phyloP scores from a whole-genome alignment of 2,797 vertebrate species.

The Kryptolebias ocellatus region DNA sequence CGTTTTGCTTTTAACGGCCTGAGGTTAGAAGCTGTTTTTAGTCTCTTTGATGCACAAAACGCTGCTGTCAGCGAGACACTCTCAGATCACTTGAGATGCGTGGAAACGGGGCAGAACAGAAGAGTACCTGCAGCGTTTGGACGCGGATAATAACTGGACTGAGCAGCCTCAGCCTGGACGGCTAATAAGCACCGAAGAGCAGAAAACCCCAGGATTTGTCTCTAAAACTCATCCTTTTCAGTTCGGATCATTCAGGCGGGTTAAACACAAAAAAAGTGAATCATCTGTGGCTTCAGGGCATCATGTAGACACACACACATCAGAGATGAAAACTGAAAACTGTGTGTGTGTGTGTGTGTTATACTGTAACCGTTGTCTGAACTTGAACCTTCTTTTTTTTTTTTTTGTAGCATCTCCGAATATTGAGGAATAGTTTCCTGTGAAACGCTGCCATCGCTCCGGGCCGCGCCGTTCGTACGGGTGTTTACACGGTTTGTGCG shows the following conservation, averaged over 20 bases:
- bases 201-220: slow-evolving; percentile 13
- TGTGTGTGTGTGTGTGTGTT: not conserved
- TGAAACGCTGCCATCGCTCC: slow-evolving; percentile 26
- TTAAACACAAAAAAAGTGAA: slow-evolving; percentile 60
- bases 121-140: not conserved
- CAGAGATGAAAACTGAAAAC: slow-evolving; percentile 19
- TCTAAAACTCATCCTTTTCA: slow-evolving; percentile 25
- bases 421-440: slow-evolving; percentile 46
- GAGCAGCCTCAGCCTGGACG: no score
- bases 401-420: slow-evolving; percentile 18
- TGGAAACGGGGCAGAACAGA: not conserved
- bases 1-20: no score
- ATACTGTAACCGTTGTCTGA: slow-evolving; percentile 3
- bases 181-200: not conserved
- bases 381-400: slow-evolving; percentile 3
- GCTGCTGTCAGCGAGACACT: no score
- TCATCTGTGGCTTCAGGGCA: slow-evolving; percentile 47
- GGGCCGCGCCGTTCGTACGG: slow-evolving; percentile 35
- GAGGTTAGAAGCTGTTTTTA: no score
- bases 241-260: slow-evolving; percentile 46
- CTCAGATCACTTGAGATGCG: no score
- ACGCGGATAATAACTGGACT: no score
- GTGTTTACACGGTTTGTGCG: slow-evolving; percentile 67
- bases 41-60: no score
- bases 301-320: slow-evolving; percentile 17